These are phyloP conservation scores for Etia nguti DNA, from an alignment of 2,113 vertebrate genomes.

Conservation along the genomic window DNA sequence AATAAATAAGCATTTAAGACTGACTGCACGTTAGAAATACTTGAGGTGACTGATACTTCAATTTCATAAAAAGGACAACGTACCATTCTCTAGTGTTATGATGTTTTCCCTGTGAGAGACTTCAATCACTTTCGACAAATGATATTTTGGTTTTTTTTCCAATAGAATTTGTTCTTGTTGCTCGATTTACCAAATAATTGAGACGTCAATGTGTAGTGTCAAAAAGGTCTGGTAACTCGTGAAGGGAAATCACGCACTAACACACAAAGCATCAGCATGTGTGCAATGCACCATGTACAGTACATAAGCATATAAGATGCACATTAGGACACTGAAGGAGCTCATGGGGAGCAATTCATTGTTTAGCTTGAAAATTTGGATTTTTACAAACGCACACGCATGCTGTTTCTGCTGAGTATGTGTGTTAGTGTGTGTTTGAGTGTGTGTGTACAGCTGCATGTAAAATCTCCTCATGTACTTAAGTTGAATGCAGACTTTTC, in stretches of 20 bases:
- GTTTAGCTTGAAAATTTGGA: background rate
- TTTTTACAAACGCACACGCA: background rate
- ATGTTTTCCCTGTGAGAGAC: background rate
- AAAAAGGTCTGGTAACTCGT: background rate
- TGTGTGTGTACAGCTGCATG: background rate
- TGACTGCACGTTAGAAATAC: background rate
- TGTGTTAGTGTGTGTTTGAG: background rate
- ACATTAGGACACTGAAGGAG: background rate
- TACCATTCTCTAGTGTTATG: background rate
- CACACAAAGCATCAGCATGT: background rate
- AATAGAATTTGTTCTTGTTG: background rate
- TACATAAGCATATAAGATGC: background rate
- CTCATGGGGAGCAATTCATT: background rate
- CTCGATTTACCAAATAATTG: background rate
- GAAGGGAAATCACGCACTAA: background rate
- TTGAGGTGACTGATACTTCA: background rate
- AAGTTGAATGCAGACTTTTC: background rate
- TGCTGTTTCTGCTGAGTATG: background rate
- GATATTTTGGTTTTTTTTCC: background rate
- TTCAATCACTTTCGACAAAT: background rate
- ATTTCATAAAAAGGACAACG: background rate
- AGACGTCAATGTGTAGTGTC: background rate
- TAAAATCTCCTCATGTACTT: background rate
- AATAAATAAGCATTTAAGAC: background rate
- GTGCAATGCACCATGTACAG: background rate